Evolutionary conservation across 2,797 vertebrate genomes (phyloP), one percentile per base, ranked within the genome.

Genomic region (Acrocephalus scirpaceus): DNA sequence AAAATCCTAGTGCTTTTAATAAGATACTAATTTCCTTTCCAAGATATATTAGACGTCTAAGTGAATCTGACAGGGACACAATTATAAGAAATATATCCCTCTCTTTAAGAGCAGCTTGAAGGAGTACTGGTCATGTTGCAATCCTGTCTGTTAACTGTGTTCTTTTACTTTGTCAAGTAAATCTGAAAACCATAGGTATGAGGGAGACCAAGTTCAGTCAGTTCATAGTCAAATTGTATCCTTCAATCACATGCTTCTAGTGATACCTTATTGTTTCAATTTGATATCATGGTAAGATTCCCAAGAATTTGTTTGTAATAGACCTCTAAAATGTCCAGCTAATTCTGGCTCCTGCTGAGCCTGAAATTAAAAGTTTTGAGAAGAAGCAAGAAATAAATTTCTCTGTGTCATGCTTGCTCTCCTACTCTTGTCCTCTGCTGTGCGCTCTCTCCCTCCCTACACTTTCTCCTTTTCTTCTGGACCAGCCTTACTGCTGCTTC

Each of bases 281-380:
- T 96, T 97, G 92, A 94, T 95, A 92, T n/a, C 51, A 82, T 80
- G 93, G 82, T 96, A 83, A 86, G 93, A 97, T 97, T 95, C 95
- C 93, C 76, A 92, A 93, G 81, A 97, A 98, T 97, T 95, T 97
- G 88, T 98, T 98, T 95, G 89, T 97, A 97, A 86, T 92, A 96
- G 95, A 86, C 96, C 78, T 94, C 75, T 79, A 92, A 96, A 90
- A 95, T 92, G 91, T 93, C 97, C 98, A 62, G 51, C 91, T 95
- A 97, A 95, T 96, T 89, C 65, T 83, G 69, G 88, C 93, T 96
- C 95, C 95, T 94, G 95, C 96, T 97, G 97, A 96, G 96, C 88
- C 83, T 91, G 82, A 97, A 98, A 98, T 98, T 88, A 97, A 96
- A 98, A 97, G 85, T 95, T 96, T 87, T 96, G 74, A 96, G 82